Base-by-base conservation (phyloP, 2,888 invertebrate species). In the Apodemia zela region DNA sequence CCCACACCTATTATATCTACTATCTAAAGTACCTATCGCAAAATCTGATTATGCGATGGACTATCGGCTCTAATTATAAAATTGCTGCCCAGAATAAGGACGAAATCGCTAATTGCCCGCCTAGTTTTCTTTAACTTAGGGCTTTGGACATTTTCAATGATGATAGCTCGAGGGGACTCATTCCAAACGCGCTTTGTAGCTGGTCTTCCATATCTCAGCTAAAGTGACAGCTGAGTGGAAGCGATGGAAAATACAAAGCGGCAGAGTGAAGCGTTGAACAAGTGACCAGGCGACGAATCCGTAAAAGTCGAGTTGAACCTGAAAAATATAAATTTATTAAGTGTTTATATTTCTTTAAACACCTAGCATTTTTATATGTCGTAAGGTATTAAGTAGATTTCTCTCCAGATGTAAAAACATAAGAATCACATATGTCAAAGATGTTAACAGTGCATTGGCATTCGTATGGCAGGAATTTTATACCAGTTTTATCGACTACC, bases 131-230 rank as follows among this genome's bases (percentile, higher is more conserved):
- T 42, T n/a, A 59, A 60, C 60, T 58, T 54, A 45, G 62, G 60
- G 63, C 67, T 74, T 76, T 80, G 80, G 80, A 81, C 74, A 76
- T 70, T 75, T 73, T 76, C 68, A 71, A 72, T 69, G 74, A 73
- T 67, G 67, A 69, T 62, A 88, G 60, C 65, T 62, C 65, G 18
- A 63, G 64, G 59, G 67, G 60, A 73, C 81, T 95, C 95, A 97
- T 92, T 97, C 97, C 84, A 97, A 93, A 71, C 97, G 95, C 74
- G 97, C 96, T 92, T 97, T 97, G 94, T 98, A 98, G 87, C 96
- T 97, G 75, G 97, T 97, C 93, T 98, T 98, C 98, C 98, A 98
- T 75, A 98, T 97, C 92, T 98, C 98, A 71, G 98, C 98, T 72
- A 98, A 94, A 91, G 98, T 97, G 42, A 98, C 98, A 35, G 98